phyloP scores from a whole-genome alignment of 1,140 invertebrate species.

The Drosophila pachea region DNA sequence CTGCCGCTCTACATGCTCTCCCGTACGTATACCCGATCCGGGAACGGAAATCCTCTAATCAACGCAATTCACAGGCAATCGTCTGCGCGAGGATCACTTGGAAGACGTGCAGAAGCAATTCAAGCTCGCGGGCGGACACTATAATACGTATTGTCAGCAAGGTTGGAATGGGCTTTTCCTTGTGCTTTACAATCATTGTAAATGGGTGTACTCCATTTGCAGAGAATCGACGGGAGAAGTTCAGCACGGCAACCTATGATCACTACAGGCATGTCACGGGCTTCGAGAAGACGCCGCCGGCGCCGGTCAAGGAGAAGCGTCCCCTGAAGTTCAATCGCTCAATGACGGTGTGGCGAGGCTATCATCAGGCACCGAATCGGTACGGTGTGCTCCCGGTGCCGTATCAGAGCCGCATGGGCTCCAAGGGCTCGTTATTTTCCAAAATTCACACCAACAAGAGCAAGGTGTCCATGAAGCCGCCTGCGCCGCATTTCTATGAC shows the following conservation, averaged over 20 bases:
- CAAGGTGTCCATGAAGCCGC: conserved; percentile 42
- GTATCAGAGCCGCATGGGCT: conserved; percentile 36
- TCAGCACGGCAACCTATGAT: conserved; percentile 42
- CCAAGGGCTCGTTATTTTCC: conserved; percentile 55
- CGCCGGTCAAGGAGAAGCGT: conserved; percentile 47
- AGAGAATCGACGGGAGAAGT: conserved; percentile 50
- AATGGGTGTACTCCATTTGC: no score
- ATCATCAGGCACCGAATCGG: conserved; percentile 63
- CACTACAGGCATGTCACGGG: conserved; percentile 56
- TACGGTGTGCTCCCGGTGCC: conserved; percentile 54
- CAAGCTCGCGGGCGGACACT: conserved; percentile 54
- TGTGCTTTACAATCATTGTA: neutral
- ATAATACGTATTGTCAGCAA: conserved; percentile 43
- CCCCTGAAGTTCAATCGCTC: conserved; percentile 29
- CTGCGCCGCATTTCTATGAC: conserved; percentile 55
- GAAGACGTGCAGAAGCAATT: conserved; percentile 47
- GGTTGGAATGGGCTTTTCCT: conserved; percentile 7
- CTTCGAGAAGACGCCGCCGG: conserved; percentile 20
- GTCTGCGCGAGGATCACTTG: conserved; percentile 47
- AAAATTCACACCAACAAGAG: conserved; percentile 46
- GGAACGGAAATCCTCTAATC: neutral
- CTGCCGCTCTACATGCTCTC: conserved; percentile 63
- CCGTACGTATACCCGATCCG: conserved; percentile 32
- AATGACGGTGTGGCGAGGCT: conserved; percentile 48
- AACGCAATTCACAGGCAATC: conserved; percentile 42